Evolutionary conservation across 2,888 invertebrate genomes (phyloP), one percentile per base, ranked within the genome.

Genomic region (Nineta flava): DNA sequence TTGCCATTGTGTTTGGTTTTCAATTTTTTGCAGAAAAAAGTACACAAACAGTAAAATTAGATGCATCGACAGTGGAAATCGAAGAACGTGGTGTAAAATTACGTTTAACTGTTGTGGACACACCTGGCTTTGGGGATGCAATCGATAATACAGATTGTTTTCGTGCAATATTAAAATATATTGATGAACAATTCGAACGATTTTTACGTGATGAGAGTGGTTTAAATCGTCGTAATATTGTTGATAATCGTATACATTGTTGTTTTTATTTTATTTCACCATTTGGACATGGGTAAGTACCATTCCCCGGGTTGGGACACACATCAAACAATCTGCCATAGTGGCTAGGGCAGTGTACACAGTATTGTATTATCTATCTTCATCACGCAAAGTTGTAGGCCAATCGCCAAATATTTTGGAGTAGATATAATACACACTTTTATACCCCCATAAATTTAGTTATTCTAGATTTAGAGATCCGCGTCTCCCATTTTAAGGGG

Each of bases 191-290:
- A 66, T 97, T 94, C 69, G 92, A 93, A 68, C 74, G 91, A 55
- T 92, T 87, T 66, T 69, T 92, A 48, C 78, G 87, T 40, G 92
- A 92, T 61, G 96, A 96, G 70, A 93, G 93, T 62, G 96, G 96
- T 1, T 74, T 96, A 43, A 96, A 97, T 69, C 79, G 96, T 45
- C 81, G 94, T 55, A 94, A 96, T 66, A 96, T 97, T 58, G 84
- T 94, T 51, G 96, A 97, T 68, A 95, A 94, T 69, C 79, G 96
- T 62, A 92, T 97, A 58, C 96, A 97, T 65, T 96, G 96, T 70
- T 96, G 88, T 70, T 92, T 96, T 65, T 96, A 95, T 68, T 96
- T 95, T 67, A 91, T 96, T 64, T 94, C 94, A 50, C 95, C 95
- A 1, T 92, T 91, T 68, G 95, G 95, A 45, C 94, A 95, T 71